Percentiles rank a stretch among this genome's conserved stretches.
These are phyloP conservation scores for Gryllus longicercus DNA, from an alignment of 2,888 invertebrate species.

Conservation along the genomic window DNA sequence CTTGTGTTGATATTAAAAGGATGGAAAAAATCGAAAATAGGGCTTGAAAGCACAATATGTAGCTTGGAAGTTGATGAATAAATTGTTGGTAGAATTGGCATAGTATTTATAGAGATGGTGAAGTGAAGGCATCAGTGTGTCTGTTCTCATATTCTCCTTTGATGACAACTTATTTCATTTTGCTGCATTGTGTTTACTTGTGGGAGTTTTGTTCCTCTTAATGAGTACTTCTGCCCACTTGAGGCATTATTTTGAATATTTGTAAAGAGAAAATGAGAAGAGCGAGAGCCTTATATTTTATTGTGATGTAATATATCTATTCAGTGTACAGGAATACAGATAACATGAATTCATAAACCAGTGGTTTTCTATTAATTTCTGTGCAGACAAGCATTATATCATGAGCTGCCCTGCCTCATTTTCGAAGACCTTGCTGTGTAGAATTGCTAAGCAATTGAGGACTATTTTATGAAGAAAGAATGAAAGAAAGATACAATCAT, in stretches of 20 bases:
- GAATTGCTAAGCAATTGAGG: no score
- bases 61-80: not conserved
- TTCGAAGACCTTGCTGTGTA: no score
- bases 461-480: no score
- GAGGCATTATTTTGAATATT: not conserved
- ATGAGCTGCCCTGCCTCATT: no score
- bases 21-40: conserved; percentile 21
- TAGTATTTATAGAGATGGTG: not conserved
- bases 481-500: no score
- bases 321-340: not conserved
- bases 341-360: no score
- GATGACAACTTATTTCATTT: not conserved
- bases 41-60: conserved; percentile 22
- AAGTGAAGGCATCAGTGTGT: not conserved
- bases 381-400: no score
- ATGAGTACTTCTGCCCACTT: no score
- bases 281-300: not conserved
- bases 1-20: conserved; percentile 59
- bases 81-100: not conserved
- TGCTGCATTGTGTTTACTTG: no score
- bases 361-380: no score
- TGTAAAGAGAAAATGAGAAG: not conserved
- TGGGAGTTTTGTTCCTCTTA: no score
- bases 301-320: not conserved
- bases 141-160: not conserved